Evolutionary conservation across 2,888 invertebrate genomes (phyloP).

Genomic region (Drosophila flavopinicola): DNA sequence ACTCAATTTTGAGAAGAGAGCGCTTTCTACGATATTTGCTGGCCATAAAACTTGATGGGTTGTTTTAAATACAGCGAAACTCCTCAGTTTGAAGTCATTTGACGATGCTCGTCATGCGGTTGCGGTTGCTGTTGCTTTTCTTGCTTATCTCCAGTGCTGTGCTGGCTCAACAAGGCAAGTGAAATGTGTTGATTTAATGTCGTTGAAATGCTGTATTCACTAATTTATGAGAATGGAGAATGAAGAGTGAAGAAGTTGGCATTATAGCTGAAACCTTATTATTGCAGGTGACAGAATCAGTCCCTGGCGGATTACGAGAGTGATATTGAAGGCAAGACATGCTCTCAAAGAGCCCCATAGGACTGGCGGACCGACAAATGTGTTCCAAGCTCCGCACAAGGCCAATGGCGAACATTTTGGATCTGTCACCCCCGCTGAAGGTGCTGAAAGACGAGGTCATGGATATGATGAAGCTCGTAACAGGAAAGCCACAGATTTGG

Average conservation of each 20-base stretch:
- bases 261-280: too few relatives aligned
- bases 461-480: too few relatives aligned
- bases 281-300: neutral
- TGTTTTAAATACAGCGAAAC: conserved; percentile 14
- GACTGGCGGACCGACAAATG: too few relatives aligned
- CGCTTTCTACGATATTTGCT: neutral
- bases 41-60: neutral
- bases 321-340: neutral
- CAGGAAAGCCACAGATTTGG: too few relatives aligned
- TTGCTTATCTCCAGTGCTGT: conserved; percentile 83
- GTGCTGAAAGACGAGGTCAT: too few relatives aligned
- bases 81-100: neutral
- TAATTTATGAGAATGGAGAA: too few relatives aligned
- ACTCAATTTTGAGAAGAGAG: neutral
- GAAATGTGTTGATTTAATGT: neutral
- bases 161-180: conserved; percentile 9
- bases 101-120: neutral
- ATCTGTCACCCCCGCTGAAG: too few relatives aligned
- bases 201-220: neutral
- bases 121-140: conserved; percentile 8
- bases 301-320: too few relatives aligned
- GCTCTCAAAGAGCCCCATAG: too few relatives aligned
- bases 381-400: too few relatives aligned
- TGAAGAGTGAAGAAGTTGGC: neutral
- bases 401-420: too few relatives aligned